Conservation (phyloP, 2,113 vertebrate genomes). For the Climacteris rufus region DNA sequence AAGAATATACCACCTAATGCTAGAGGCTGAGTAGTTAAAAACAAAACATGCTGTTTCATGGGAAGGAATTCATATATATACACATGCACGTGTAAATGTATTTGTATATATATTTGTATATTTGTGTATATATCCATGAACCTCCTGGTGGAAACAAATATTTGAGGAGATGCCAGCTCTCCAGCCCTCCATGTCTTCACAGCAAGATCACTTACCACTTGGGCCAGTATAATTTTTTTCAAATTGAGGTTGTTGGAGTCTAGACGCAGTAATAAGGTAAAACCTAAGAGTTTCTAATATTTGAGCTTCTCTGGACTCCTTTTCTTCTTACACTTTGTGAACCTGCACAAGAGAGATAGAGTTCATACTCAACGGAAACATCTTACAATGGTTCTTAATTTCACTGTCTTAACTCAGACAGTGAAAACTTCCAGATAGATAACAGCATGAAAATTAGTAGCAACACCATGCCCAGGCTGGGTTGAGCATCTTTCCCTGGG, state of each 20-base stretch:
- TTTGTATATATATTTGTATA: background rate
- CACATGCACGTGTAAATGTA: rapidly evolving
- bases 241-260: background rate
- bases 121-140: background rate
- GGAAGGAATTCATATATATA: background rate
- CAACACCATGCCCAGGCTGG: background rate
- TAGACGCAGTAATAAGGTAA: background rate
- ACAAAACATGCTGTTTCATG: background rate
- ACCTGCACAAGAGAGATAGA: rapidly evolving
- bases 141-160: background rate
- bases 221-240: background rate
- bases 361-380: background rate
- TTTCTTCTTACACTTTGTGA: background rate
- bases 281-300: background rate
- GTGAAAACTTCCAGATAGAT: background rate
- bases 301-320: background rate
- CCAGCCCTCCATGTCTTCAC: background rate
- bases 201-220: background rate
- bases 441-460: background rate
- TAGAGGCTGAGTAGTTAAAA: background rate
- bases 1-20: background rate
- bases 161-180: background rate
- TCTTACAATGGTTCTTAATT: background rate
- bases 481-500: background rate
- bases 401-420: no score